Evolutionary conservation across 1,140 invertebrate species (phyloP).

Genomic region (Drosophila triauraria): DNA sequence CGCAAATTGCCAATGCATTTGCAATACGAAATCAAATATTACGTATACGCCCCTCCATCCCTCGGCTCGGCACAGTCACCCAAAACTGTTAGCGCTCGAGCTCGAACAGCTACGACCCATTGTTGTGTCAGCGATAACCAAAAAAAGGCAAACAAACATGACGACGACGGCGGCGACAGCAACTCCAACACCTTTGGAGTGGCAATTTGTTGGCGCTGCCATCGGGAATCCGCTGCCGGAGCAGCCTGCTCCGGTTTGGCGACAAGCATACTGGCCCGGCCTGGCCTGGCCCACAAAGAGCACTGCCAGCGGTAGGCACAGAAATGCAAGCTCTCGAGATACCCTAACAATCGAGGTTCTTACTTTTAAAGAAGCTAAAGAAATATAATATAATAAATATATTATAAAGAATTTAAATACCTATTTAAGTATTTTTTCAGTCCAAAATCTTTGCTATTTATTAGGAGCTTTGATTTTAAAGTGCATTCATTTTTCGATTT

Average conservation of each 20-base stretch:
- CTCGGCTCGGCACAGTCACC: conserved; percentile 1
- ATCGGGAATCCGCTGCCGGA: conserved; percentile 25
- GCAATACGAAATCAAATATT: conserved; percentile 79
- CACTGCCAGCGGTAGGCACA: conserved; percentile 23
- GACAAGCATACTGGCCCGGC: conserved; percentile 64
- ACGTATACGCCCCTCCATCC: conserved; percentile 61
- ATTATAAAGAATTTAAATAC: too few species aligned
- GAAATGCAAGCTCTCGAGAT: conserved; percentile 6
- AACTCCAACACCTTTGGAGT: conserved; percentile 79
- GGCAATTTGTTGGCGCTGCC: conserved; percentile 78
- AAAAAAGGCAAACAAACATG: conserved; percentile 66
- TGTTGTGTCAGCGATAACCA: conserved; percentile 78
- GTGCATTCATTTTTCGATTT: conserved; percentile 3
- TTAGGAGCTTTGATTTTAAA: too few species aligned
- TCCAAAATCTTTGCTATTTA: too few species aligned
- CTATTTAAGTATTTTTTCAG: too few species aligned
- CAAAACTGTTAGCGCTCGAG: background rate
- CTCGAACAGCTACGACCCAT: conserved; percentile 61
- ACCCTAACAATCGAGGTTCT: conserved; percentile 1
- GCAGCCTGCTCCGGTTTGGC: conserved; percentile 65
- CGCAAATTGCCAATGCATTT: conserved; percentile 62
- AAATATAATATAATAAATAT: background rate
- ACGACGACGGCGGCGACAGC: conserved; percentile 62
- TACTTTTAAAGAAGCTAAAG: too few species aligned
- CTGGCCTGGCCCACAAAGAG: conserved; percentile 24